Base-by-base conservation (phyloP, 2,888 invertebrate species). In the Gari tellinella region DNA sequence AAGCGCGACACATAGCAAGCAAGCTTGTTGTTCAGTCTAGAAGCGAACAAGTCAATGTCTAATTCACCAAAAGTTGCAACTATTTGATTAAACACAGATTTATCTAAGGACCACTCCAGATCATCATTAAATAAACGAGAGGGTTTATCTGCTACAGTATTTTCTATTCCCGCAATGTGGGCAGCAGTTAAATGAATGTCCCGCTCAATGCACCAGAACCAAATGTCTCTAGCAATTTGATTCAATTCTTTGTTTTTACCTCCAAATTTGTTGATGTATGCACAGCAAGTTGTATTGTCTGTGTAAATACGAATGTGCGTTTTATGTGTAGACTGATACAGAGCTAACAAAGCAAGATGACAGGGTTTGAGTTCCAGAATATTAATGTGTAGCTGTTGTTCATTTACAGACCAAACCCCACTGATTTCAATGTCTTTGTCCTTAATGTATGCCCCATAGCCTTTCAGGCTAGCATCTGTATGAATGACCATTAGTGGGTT, bases 91-190 rank as follows among this genome's bases (percentile, higher is more conserved):
- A 72, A 68, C 38, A 67, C 38, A 4, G 51, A 38, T 21, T 23
- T 1, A 12, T 46, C 23, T 14, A 78, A 15, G 14, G 66, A 21
- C 78, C 78, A 73, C 49, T 78, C 78, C 10, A 74, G 48, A 38
- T 74, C 78, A 56, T 66, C 61, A 60, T 70, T 73, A 3, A 63
- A 21, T 19, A 31, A 53, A 8, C 73, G 19, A 7, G 73, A 78
- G 15, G 63, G 26, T 37, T 45, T 40, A 38, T 74, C 78, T 14
- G 73, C 78, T 38, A 64, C 55, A 12, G 19, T 15, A 43, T 74
- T 79, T 2, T 45, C 2, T 26, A 25, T 51, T 15, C 67, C 78
- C 2, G 67, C 61, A 8, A 79, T n/a, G 63, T 68, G 72, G 8
- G 61, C 55, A 2, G 63, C 74, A 41, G 51, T 62, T 1, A 79